Percentiles rank a stretch among this genome's conserved stretches.
These are phyloP conservation scores for Cephus spinipes DNA, from an alignment of 2,888 invertebrate genomes.

Conservation along the genomic window DNA sequence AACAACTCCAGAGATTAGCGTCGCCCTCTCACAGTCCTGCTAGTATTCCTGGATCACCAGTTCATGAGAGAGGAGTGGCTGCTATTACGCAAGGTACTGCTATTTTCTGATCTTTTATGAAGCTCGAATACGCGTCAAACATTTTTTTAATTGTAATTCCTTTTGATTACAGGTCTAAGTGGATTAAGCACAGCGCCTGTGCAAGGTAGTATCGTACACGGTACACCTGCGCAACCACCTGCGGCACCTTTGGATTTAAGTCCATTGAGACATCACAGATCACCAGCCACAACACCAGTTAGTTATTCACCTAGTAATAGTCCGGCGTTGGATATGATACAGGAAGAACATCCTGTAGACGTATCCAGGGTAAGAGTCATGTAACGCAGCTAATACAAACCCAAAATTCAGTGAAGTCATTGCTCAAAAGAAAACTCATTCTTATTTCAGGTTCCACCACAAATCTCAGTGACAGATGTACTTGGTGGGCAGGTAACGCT, in stretches of 20 bases:
- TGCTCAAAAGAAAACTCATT: background rate
- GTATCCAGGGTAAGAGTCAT: constrained; percentile 56
- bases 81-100: constrained; percentile 71
- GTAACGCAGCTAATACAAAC: background rate
- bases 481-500: constrained; percentile 86
- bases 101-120: background rate
- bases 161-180: constrained; percentile 76
- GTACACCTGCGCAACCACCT: constrained; percentile 75
- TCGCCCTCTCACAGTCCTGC: constrained; percentile 65
- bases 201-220: constrained; percentile 78
- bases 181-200: constrained; percentile 76
- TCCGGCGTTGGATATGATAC: constrained; percentile 82
- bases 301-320: constrained; percentile 68
- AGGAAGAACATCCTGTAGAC: constrained; percentile 75
- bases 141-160: background rate
- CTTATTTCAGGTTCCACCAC: constrained; percentile 71
- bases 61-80: constrained; percentile 67
- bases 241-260: constrained; percentile 72
- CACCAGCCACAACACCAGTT: constrained; percentile 67
- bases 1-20: constrained; percentile 76
- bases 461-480: constrained; percentile 93
- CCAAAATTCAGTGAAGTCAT: background rate
- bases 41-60: constrained; percentile 64
- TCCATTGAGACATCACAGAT: constrained; percentile 62
- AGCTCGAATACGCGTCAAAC: background rate